Base-by-base conservation (phyloP, 2,888 invertebrate species). In the Anticlea derivata region DNA sequence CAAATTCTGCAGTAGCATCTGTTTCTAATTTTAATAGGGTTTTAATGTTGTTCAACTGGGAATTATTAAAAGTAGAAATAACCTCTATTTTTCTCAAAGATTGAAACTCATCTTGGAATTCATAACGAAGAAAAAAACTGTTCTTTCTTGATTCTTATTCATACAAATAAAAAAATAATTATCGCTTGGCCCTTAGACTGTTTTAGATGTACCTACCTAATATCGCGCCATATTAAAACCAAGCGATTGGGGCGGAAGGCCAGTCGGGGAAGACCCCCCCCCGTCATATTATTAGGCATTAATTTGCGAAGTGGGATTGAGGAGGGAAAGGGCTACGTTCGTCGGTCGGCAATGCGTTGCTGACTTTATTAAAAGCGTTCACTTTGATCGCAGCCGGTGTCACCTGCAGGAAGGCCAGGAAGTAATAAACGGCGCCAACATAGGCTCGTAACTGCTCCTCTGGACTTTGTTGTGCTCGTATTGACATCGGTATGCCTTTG, bases 321-420 rank as follows among this genome's bases (percentile, higher is more conserved):
- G 13, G 33, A 43, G 24, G 30, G 37, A 46, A 45, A 51, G 59
- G 43, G 56, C 62, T 35, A 31, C 26, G 55, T 48, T 48, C 26
- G 43, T 17, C 24, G 41, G 53, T 27, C 47, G 49, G 53, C 33
- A 55, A 68, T 74, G 69, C 65, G 66, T 65, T 70, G 73, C 64
- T 58, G 68, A 76, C 77, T 83, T 83, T 86, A 87, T 87, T 86
- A 86, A 87, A 86, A 85, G 79, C 83, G 75, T 78, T 86, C 83
- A 75, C 85, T 87, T 87, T 88, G 88, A 88, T 87, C 83, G 79
- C 61, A 61, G 67, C 67, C 71, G 66, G 74, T 79, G 88, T 87
- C 88, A 87, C 84, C 80, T 85, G 82, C 53, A 53, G 48, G 44
- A 29, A 39, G 33, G 38, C 34, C 86, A 87, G 83, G 78, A 76